Percentiles rank a stretch among this genome's conserved stretches.
Conservation (phyloP, 2,888 invertebrate species). For the Andrena flavipes region DNA sequence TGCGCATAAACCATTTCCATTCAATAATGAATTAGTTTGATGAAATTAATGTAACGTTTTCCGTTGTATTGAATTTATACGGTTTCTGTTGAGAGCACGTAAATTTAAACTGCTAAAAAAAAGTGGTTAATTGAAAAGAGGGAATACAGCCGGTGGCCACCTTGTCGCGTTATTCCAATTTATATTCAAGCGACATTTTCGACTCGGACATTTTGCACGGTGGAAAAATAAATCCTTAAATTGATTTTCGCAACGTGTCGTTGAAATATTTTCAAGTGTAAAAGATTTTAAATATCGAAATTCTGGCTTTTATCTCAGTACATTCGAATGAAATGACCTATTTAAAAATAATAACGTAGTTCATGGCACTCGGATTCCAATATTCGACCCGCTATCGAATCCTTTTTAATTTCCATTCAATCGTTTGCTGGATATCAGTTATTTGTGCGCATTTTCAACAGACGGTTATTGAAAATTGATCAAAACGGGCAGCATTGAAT, state of each 20-base stretch:
- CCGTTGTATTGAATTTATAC: background rate
- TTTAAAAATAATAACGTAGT: background rate
- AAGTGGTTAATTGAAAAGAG: conserved; percentile 22
- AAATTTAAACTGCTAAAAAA: background rate
- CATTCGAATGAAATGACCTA: background rate
- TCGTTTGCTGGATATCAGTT: background rate
- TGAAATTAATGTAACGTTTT: background rate
- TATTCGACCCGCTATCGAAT: background rate
- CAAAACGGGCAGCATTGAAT: background rate
- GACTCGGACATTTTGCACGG: background rate
- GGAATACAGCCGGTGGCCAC: background rate
- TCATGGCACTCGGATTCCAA: background rate
- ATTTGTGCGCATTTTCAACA: background rate
- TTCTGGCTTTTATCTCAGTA: background rate
- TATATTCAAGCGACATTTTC: conserved; percentile 10
- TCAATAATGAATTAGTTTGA: background rate
- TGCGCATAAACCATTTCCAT: background rate
- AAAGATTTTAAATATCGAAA: background rate
- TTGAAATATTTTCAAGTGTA: background rate
- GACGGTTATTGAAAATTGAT: conserved; percentile 2
- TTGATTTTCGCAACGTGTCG: background rate
- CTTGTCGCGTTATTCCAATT: background rate
- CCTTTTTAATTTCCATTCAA: background rate
- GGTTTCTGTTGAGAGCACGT: background rate
- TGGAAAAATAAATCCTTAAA: background rate